phyloP scores from a whole-genome alignment of 2,888 invertebrate species.

The Noctua janthina region DNA sequence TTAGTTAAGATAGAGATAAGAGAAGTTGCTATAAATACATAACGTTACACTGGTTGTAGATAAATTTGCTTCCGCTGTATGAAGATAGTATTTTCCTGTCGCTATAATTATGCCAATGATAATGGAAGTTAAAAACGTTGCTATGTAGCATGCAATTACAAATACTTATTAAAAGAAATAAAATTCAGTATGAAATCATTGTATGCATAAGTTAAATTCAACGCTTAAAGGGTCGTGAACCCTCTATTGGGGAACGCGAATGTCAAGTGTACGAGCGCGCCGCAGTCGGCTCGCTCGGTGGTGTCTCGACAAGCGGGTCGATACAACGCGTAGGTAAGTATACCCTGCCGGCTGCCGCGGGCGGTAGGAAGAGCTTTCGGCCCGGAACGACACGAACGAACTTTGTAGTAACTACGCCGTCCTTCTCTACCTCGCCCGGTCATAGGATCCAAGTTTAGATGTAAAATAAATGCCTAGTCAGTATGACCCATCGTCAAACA shows the following conservation, averaged over 20 bases:
- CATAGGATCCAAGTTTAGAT: constrained; percentile 8
- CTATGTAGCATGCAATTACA: neutral
- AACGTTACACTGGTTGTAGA: constrained; percentile 6
- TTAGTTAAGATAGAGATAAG: neutral
- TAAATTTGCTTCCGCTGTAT: constrained; percentile 41
- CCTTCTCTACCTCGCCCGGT: neutral
- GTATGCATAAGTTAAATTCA: constrained; percentile 22
- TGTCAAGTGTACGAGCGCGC: constrained; percentile 84
- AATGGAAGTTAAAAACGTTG: constrained; percentile 5
- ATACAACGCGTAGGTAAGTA: constrained; percentile 64
- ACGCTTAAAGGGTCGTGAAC: constrained; percentile 70
- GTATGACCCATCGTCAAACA: neutral
- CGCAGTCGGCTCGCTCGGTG: constrained; percentile 55
- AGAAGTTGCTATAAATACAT: neutral
- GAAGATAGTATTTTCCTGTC: constrained; percentile 44
- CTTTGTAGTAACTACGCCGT: constrained; percentile 8
- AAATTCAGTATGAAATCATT: neutral
- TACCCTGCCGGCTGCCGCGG: constrained; percentile 18
- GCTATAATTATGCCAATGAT: constrained; percentile 26
- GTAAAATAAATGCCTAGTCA: neutral
- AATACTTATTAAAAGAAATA: neutral
- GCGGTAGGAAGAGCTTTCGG: constrained; percentile 32
- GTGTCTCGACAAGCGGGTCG: constrained; percentile 72
- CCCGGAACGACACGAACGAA: constrained; percentile 15
- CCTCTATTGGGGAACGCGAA: constrained; percentile 74